Percentiles rank a stretch among this genome's conserved stretches.
phyloP scores from a whole-genome alignment of 2,888 invertebrate species.

The Ectropis crepuscularia region DNA sequence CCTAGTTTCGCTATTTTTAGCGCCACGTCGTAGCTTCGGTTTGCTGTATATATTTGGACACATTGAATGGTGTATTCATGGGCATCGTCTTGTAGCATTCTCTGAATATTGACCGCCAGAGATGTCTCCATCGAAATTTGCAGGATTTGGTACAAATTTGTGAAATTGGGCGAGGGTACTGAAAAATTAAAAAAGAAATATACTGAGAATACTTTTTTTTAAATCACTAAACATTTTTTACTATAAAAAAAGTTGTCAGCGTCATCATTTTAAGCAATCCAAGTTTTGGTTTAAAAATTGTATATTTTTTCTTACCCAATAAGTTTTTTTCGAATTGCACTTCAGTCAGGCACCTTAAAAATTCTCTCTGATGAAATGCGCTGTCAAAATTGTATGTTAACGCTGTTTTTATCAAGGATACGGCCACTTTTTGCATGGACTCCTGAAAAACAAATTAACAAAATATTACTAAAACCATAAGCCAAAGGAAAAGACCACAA shows the following conservation, averaged over 20 bases:
- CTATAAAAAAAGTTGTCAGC: too few relatives aligned
- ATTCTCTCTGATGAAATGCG: conserved; percentile 86
- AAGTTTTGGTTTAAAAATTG: neutral
- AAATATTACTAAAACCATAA: neutral
- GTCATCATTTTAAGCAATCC: too few relatives aligned
- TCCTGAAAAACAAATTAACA: conserved; percentile 62
- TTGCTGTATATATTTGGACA: conserved; percentile 78
- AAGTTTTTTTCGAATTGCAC: conserved; percentile 85
- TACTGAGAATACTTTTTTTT: neutral
- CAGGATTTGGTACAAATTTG: conserved; percentile 76
- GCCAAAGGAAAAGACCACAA: too few relatives aligned
- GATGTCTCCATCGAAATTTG: conserved; percentile 85
- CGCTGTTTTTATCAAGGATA: conserved; percentile 85
- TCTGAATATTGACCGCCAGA: conserved; percentile 80
- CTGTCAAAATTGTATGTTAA: conserved; percentile 87
- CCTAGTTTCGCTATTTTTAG: conserved; percentile 84
- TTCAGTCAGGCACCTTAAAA: conserved; percentile 84
- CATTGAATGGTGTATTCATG: conserved; percentile 80
- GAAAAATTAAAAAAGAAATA: conserved; percentile 42
- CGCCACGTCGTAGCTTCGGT: conserved; percentile 83
- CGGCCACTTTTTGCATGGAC: conserved; percentile 82
- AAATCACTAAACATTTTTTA: too few relatives aligned
- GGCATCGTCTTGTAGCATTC: conserved; percentile 70
- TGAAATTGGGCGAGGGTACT: conserved; percentile 76
- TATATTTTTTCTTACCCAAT: conserved; percentile 56